phyloP scores from a whole-genome alignment of 1,140 invertebrate species.

The Aphelinus atriplicis region DNA sequence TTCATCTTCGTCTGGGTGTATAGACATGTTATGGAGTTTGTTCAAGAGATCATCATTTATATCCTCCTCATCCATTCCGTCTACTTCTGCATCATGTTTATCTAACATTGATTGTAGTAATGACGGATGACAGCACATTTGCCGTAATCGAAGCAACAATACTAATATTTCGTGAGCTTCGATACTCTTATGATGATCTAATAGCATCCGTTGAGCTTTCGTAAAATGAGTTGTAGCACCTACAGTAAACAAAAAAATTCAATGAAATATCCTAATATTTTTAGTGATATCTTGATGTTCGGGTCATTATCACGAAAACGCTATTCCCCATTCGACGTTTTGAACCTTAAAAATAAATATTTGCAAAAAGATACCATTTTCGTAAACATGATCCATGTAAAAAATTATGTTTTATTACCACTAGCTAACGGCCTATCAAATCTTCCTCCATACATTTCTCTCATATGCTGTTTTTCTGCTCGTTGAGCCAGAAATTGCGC shows the following conservation, averaged over 20 bases:
- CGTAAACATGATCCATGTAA: too few relatives aligned
- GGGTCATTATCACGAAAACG: too few relatives aligned
- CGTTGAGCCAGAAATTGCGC: conserved; percentile 79
- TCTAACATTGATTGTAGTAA: conserved; percentile 80
- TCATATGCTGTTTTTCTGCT: conserved; percentile 71
- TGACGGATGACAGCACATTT: conserved; percentile 89
- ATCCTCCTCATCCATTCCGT: conserved; percentile 54
- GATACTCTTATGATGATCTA: conserved; percentile 65
- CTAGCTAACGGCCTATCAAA: conserved; percentile 42
- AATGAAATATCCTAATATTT: too few relatives aligned
- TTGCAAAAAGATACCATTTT: too few relatives aligned
- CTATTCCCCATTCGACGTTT: too few relatives aligned
- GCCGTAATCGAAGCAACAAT: conserved; percentile 82
- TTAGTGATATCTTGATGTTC: too few relatives aligned
- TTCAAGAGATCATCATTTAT: conserved; percentile 70
- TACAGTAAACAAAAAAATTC: conserved; percentile 33
- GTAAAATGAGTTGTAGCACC: conserved; percentile 57
- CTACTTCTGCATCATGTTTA: conserved; percentile 59
- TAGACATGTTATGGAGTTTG: conserved; percentile 63
- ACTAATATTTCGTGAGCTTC: conserved; percentile 83
- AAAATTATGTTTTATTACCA: too few relatives aligned
- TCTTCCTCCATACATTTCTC: conserved; percentile 46
- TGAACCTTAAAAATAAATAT: too few relatives aligned
- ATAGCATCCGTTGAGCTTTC: conserved; percentile 56
- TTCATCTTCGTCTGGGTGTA: conserved; percentile 53